Evolutionary conservation across 2,888 invertebrate species (phyloP).

Genomic region (Ectobius pallidus): DNA sequence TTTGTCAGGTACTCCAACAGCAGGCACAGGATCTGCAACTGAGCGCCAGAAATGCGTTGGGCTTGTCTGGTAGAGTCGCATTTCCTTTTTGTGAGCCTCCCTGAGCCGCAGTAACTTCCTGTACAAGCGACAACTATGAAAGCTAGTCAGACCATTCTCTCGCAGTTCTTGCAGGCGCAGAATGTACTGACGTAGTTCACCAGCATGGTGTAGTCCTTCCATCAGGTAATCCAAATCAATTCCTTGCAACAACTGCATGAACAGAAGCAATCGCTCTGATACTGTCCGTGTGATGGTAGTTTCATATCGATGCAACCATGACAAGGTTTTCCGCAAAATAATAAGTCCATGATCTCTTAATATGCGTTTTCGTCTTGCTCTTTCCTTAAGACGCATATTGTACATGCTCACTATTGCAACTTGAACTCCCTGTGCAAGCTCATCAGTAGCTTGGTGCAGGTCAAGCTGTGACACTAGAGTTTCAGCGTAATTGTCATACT

Average conservation of each 20-base stretch:
- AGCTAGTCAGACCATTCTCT: slow-evolving; percentile 70
- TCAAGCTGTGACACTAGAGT: slow-evolving; percentile 63
- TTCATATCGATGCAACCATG: slow-evolving; percentile 74
- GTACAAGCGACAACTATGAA: slow-evolving; percentile 68
- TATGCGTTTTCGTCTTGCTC: slow-evolving; percentile 72
- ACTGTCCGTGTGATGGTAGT: slow-evolving; percentile 56
- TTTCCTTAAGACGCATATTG: slow-evolving; percentile 75
- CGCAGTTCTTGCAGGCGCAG: slow-evolving; percentile 55
- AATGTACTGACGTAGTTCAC: slow-evolving; percentile 65
- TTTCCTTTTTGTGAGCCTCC: slow-evolving; percentile 61
- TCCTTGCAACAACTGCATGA: slow-evolving; percentile 77
- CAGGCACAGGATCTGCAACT: not conserved
- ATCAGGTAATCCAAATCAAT: slow-evolving; percentile 74
- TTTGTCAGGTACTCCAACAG: not conserved
- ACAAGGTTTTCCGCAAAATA: slow-evolving; percentile 69
- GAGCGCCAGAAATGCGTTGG: slow-evolving; percentile 35
- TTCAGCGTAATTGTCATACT: slow-evolving; percentile 84
- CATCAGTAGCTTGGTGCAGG: slow-evolving; percentile 53
- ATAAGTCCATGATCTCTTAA: slow-evolving; percentile 82
- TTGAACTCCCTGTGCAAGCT: slow-evolving; percentile 68
- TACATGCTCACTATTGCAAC: slow-evolving; percentile 74
- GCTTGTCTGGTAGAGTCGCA: slow-evolving; percentile 52
- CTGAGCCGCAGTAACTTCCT: slow-evolving; percentile 67
- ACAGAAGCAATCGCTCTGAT: slow-evolving; percentile 61
- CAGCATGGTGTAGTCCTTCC: slow-evolving; percentile 75